A percentile compares a stretch with the other conserved stretches of the same genome.
Conservation (phyloP, 2,888 invertebrate species). For the Leucophenga montana region DNA sequence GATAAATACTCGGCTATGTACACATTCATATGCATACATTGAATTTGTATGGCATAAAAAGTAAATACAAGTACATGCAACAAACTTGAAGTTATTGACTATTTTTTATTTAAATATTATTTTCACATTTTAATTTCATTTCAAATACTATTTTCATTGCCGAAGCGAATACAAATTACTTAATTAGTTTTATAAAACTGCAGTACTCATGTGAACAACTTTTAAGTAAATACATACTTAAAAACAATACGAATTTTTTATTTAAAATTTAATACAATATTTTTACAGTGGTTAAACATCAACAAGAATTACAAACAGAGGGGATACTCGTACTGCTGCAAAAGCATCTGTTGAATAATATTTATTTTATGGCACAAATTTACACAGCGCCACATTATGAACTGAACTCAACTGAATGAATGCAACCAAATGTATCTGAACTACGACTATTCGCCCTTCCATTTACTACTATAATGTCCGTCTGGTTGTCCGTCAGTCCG, state of each 20-base stretch:
- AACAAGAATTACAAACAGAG: not conserved
- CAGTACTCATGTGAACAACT: constrained; percentile 32
- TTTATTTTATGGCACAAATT: constrained; percentile 32
- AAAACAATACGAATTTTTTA: constrained; percentile 34
- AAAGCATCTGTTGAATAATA: constrained; percentile 32
- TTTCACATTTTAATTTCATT: not conserved
- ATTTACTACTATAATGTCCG: not conserved
- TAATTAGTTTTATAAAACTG: constrained; percentile 43
- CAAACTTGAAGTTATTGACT: too few species aligned
- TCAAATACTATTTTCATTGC: not conserved
- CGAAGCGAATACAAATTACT: constrained; percentile 24
- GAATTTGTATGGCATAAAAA: too few species aligned
- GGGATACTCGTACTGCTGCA: not conserved
- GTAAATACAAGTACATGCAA: too few species aligned
- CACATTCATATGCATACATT: too few species aligned
- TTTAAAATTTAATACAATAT: too few species aligned
- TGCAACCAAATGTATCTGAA: constrained; percentile 32
- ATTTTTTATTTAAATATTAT: too few species aligned
- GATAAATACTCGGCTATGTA: too few species aligned
- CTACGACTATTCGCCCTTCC: not conserved
- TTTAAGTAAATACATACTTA: constrained; percentile 27
- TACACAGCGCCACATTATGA: constrained; percentile 36
- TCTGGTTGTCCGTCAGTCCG: not conserved
- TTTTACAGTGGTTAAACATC: too few species aligned
- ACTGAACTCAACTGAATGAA: constrained; percentile 33